Evolutionary conservation across 2,797 vertebrate genomes (phyloP).

Genomic region (Pantherophis alleghaniensis): DNA sequence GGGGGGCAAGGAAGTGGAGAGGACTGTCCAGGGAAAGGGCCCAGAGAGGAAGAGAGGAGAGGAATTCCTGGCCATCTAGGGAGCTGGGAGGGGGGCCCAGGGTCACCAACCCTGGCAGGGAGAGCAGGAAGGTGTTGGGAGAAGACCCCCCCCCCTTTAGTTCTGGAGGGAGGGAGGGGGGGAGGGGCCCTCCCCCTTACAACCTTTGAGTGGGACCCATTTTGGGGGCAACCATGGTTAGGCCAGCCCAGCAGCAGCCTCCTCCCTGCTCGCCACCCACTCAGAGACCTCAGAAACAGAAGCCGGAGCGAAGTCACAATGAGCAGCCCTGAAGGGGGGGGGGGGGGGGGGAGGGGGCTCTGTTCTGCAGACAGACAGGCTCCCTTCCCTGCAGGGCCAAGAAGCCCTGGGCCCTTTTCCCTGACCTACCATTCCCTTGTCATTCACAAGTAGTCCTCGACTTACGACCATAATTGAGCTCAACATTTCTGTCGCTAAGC

Average conservation of each 20-base stretch:
- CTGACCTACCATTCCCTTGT: not conserved
- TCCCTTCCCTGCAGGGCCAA: not conserved
- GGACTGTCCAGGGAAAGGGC: not conserved
- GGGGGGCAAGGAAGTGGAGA: not conserved
- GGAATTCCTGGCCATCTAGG: not conserved
- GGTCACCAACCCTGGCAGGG: not conserved
- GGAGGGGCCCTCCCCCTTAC: not conserved
- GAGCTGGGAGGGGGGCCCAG: not conserved
- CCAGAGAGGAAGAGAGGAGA: not conserved
- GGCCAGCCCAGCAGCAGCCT: not conserved
- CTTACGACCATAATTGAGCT: not conserved
- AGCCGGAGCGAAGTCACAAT: slow-evolving; percentile 5
- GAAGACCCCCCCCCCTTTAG: not conserved
- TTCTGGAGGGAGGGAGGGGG: too few species aligned
- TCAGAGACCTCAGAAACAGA: not conserved
- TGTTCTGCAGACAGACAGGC: not conserved
- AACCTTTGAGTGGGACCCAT: not conserved
- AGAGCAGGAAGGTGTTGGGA: not conserved
- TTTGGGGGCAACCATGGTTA: not conserved
- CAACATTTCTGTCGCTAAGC: not conserved
- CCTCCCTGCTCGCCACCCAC: slow-evolving; percentile 44
- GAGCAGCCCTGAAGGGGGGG: not conserved
- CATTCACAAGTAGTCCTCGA: rapidly evolving
- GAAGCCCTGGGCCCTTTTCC: not conserved
- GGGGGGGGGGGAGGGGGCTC: not conserved